Percentiles rank a stretch among this genome's conserved stretches.
These are phyloP conservation scores for Dascillus cervinus DNA, from an alignment of 2,888 invertebrate genomes.

Conservation along the genomic window DNA sequence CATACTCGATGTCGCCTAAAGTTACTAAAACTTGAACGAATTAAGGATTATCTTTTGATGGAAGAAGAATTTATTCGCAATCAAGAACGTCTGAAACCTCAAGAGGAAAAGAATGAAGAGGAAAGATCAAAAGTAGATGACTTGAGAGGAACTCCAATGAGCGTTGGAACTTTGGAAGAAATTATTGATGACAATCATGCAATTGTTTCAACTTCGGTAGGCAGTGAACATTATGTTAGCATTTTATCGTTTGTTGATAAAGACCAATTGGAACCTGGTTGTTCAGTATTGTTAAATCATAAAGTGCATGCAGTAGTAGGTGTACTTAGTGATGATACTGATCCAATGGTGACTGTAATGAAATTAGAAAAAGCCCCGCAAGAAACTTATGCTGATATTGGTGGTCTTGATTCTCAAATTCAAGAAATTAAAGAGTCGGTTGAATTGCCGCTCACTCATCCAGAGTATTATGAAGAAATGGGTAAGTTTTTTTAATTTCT, in stretches of 20 bases:
- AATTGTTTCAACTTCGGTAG: conserved; percentile 97
- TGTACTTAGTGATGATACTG: conserved; percentile 90
- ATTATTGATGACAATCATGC: conserved; percentile 99
- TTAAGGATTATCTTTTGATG: conserved; percentile 98
- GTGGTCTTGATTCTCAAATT: conserved; percentile 94
- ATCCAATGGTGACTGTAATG: conserved; percentile 99
- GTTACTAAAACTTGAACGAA: conserved; percentile 89
- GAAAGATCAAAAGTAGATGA: conserved; percentile 98
- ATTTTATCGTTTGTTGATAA: conserved; percentile 99
- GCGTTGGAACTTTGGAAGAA: conserved; percentile 98
- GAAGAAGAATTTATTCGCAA: conserved; percentile 99
- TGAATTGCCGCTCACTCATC: conserved; percentile 96
- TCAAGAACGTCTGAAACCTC: conserved; percentile 96
- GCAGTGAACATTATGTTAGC: conserved; percentile 98
- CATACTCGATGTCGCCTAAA: conserved; percentile 95
- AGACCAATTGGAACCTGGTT: conserved; percentile 97
- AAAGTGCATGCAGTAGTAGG: conserved; percentile 99
- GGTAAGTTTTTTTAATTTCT: conserved; percentile 44
- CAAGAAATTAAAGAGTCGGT: conserved; percentile 98
- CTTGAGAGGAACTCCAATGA: conserved; percentile 97
- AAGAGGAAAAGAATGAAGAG: conserved; percentile 98
- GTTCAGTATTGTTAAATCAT: conserved; percentile 95
- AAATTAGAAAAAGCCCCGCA: conserved; percentile 99
- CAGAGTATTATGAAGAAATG: conserved; percentile 99
- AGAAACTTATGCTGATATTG: conserved; percentile 98